Evolutionary conservation across 2,797 vertebrate species (phyloP), one percentile per base, ranked within the genome.

Genomic region (Sebastes vulpes): DNA sequence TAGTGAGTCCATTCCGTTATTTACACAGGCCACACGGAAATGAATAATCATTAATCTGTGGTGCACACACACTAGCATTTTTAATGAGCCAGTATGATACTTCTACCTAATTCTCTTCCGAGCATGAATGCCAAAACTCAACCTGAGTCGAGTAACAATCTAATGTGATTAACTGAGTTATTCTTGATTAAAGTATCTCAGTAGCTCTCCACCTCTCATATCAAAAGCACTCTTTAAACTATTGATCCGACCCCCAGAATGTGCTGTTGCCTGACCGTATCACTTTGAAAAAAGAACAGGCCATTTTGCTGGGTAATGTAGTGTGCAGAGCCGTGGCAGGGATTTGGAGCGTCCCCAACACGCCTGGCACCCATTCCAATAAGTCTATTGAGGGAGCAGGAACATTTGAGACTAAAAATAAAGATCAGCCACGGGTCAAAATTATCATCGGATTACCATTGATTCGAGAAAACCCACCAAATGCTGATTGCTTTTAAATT

Each of bases 401-500:
- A 78, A 77, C 90, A 54, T 75, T 84, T 77, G 65, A 59, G 74
- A 81, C 79, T 60, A 74, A 80, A 83, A 81, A 90, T 88, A 95
- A 93, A 90, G 88, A 87, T 80, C 50, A 65, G 69, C 84, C 76
- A 85, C 80, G 90, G 91, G 92, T 94, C 91, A 91, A 71, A 95
- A 93, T 94, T 94, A 95, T 95, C 91, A 96, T 95, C 72, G 4
- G 87, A 93, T 96, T 96, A 96, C 67, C 82, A 96, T 96, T 86
- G 95, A 96, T 94, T 88, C 10, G 77, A 83, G 82, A 92, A 93
- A 93, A 88, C 79, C 80, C 67, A 84, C 87, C 84, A 87, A 91
- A 94, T 73, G 82, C 94, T 94, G 94, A 96, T 95, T 95, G 92
- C 90, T 95, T 95, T 95, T 93, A 95, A 96, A 96, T 96, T 92